phyloP scores from a whole-genome alignment of 2,888 invertebrate genomes.

The Blera fallax region DNA sequence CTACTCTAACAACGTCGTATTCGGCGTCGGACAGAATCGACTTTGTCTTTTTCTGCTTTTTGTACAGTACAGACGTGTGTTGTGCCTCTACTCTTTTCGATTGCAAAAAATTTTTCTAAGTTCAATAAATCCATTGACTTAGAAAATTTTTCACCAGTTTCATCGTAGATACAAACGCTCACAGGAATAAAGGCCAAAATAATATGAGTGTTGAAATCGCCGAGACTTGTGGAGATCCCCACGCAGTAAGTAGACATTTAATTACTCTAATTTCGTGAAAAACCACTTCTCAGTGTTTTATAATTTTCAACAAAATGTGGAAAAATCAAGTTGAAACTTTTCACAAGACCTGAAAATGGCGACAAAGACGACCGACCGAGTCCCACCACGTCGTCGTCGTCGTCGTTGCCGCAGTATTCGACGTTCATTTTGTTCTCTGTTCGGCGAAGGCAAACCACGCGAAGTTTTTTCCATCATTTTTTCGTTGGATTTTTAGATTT shows the following conservation, averaged over 20 bases:
- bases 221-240: conserved; percentile 44
- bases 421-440: conserved; percentile 71
- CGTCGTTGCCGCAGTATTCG: conserved; percentile 24
- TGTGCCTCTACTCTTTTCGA: conserved; percentile 44
- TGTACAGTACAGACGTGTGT: conserved; percentile 74
- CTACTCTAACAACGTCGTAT: conserved; percentile 63
- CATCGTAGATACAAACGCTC: conserved; percentile 1
- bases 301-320: conserved; percentile 29
- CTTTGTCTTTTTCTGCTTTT: conserved; percentile 76
- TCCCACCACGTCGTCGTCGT: conserved; percentile 63
- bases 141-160: conserved; percentile 72
- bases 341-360: conserved; percentile 69
- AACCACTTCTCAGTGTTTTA: conserved; percentile 12
- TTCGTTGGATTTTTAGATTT: conserved; percentile 29
- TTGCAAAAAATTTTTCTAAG: conserved; percentile 76
- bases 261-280: conserved; percentile 37
- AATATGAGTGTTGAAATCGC: conserved; percentile 63
- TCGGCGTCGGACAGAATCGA: conserved; percentile 74
- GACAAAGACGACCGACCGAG: conserved; percentile 56
- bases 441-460: conserved; percentile 63
- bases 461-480: conserved; percentile 54
- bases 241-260: conserved; percentile 60
- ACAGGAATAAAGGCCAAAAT: conserved; percentile 20
- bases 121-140: conserved; percentile 75
- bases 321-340: conserved; percentile 52